Conservation (phyloP, 2,888 invertebrate species). For the Dugesia japonica region DNA sequence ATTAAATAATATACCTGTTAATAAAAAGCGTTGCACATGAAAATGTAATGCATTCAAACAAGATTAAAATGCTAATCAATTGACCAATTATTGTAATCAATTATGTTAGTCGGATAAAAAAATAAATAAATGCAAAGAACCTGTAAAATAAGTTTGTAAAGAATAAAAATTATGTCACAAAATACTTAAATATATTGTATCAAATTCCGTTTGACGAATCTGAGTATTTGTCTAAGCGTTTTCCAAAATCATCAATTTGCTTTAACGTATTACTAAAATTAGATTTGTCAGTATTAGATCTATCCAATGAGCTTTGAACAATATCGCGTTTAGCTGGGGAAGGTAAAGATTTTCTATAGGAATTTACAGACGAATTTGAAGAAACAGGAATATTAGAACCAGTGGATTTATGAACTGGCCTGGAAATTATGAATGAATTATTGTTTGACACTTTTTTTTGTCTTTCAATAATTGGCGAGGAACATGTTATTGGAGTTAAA, state of each 20-base stretch:
- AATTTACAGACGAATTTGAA: neutral
- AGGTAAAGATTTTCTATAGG: neutral
- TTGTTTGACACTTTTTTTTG: neutral
- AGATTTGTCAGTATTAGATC: neutral
- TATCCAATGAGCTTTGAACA: neutral
- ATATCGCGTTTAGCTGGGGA: neutral
- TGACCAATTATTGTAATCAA: neutral
- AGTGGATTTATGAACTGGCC: neutral
- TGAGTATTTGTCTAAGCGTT: neutral
- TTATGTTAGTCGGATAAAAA: neutral
- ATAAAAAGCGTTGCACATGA: neutral
- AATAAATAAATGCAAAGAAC: neutral
- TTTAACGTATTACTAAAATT: slow-evolving; percentile 4
- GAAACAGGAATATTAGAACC: neutral
- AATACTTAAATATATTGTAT: neutral
- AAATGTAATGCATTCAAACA: neutral
- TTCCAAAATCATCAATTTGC: slow-evolving; percentile 7
- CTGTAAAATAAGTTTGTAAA: neutral
- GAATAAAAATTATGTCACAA: neutral
- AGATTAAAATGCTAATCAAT: neutral
- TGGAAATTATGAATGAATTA: neutral
- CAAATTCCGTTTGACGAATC: neutral
- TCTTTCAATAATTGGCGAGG: neutral
- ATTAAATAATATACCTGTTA: neutral
- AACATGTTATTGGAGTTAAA: neutral